phyloP scores from a whole-genome alignment of 2,888 invertebrate genomes.

The Megalurothrips usitatus region DNA sequence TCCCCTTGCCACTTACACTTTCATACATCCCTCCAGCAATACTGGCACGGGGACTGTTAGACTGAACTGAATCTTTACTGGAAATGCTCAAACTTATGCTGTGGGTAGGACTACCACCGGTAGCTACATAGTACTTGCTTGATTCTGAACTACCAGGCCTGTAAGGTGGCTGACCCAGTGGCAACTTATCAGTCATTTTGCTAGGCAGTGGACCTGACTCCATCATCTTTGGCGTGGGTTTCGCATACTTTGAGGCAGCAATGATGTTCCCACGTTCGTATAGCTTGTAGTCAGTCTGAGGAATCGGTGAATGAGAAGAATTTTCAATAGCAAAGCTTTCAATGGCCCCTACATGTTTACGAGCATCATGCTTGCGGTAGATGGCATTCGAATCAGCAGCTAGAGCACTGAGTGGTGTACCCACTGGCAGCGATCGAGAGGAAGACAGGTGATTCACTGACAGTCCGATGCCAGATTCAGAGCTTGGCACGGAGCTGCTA shows the following conservation, averaged over 20 bases:
- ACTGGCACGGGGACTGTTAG: slow-evolving; percentile 47
- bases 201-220: slow-evolving; percentile 54
- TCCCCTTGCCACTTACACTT: slow-evolving; percentile 40
- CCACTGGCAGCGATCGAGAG: slow-evolving; percentile 39
- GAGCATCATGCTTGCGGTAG: slow-evolving; percentile 46
- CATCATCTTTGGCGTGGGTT: slow-evolving; percentile 62
- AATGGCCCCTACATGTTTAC: slow-evolving; percentile 59
- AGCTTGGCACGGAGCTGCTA: slow-evolving; percentile 36
- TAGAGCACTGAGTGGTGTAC: slow-evolving; percentile 38
- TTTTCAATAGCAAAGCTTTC: slow-evolving; percentile 61
- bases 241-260: slow-evolving; percentile 68
- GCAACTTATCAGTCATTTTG: slow-evolving; percentile 35
- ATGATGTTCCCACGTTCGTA: slow-evolving; percentile 71
- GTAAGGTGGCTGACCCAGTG: slow-evolving; percentile 35
- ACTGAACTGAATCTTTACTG: slow-evolving; percentile 51
- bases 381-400: slow-evolving; percentile 35
- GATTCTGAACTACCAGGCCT: slow-evolving; percentile 35
- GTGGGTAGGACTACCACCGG: slow-evolving; percentile 53
- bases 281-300: slow-evolving; percentile 50
- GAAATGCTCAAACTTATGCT: slow-evolving; percentile 52
- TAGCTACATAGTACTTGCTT: slow-evolving; percentile 38
- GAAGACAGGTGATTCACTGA: slow-evolving; percentile 33
- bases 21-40: slow-evolving; percentile 44
- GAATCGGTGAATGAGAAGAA: slow-evolving; percentile 43
- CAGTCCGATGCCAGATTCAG: slow-evolving; percentile 32